phyloP scores from a whole-genome alignment of 2,113 vertebrate species.

The Odobenus rosmarus region DNA sequence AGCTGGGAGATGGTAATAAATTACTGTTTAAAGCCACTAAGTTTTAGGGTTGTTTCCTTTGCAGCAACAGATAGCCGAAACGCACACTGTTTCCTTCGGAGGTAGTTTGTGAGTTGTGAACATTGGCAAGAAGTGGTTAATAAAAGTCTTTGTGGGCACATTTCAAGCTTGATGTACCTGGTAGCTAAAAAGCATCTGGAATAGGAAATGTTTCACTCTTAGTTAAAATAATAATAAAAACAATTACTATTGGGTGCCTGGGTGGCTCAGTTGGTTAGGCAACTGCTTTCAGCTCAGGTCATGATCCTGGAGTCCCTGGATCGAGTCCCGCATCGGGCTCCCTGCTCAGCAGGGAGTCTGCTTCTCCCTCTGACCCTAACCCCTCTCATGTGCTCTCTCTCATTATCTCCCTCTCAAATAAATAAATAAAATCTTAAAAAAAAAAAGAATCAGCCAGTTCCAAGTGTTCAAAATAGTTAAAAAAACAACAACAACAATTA shows the following conservation, averaged over 20 bases:
- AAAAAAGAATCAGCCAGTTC: too few relatives aligned
- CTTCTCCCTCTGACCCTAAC: too few relatives aligned
- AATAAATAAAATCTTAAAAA: too few relatives aligned
- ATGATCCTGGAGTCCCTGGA: too few relatives aligned
- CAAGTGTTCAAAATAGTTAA: too few relatives aligned
- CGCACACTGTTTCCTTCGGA: neutral
- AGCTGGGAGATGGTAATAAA: neutral
- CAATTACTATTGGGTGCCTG: neutral
- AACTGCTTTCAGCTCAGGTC: too few relatives aligned
- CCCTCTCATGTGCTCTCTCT: too few relatives aligned
- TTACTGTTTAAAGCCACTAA: neutral
- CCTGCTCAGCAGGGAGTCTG: too few relatives aligned
- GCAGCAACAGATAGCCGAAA: neutral
- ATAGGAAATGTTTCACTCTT: neutral
- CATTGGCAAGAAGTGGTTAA: neutral
- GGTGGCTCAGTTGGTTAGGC: too few relatives aligned
- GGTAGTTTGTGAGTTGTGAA: conserved; percentile 8
- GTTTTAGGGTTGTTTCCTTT: neutral
- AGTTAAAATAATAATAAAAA: neutral
- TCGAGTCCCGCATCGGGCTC: too few relatives aligned
- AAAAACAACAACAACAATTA: neutral
- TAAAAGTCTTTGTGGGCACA: neutral
- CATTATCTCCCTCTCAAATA: too few relatives aligned
- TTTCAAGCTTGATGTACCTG: conserved; percentile 29
- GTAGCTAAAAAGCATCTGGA: neutral